Conservation (phyloP, 2,113 vertebrate genomes). For the Labeo rohita region DNA sequence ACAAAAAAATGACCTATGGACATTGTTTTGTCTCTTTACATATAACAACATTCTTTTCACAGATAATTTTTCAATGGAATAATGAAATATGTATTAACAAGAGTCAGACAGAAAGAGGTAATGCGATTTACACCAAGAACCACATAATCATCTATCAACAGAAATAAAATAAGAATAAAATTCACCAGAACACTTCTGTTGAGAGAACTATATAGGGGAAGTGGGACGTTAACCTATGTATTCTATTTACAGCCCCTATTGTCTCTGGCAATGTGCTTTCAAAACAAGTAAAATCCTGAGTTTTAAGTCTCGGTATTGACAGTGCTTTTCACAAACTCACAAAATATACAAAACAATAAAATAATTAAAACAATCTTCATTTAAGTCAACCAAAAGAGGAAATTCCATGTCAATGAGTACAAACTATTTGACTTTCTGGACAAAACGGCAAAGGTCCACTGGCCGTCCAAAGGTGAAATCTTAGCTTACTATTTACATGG, state of each 20-base stretch:
- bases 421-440: constrained; percentile 66
- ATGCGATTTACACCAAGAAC: constrained; percentile 77
- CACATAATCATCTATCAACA: constrained; percentile 79
- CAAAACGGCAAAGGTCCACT: constrained; percentile 63
- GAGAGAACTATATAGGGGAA: constrained; percentile 46
- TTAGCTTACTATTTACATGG: constrained; percentile 44
- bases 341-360: constrained; percentile 64
- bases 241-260: constrained; percentile 65
- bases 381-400: constrained; percentile 61
- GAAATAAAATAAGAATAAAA: constrained; percentile 75
- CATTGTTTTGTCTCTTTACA: constrained; percentile 82
- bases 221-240: constrained; percentile 52
- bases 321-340: constrained; percentile 75
- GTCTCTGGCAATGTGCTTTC: constrained; percentile 77
- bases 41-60: constrained; percentile 83
- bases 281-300: constrained; percentile 81
- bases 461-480: constrained; percentile 44
- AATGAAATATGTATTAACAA: constrained; percentile 71
- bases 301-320: constrained; percentile 75
- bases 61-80: constrained; percentile 83
- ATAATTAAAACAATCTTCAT: constrained; percentile 71
- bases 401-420: constrained; percentile 52
- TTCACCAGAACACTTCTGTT: constrained; percentile 75
- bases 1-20: constrained; percentile 82
- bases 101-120: constrained; percentile 75